phyloP scores from a whole-genome alignment of 2,888 invertebrate species.

The Torymus tubicola region DNA sequence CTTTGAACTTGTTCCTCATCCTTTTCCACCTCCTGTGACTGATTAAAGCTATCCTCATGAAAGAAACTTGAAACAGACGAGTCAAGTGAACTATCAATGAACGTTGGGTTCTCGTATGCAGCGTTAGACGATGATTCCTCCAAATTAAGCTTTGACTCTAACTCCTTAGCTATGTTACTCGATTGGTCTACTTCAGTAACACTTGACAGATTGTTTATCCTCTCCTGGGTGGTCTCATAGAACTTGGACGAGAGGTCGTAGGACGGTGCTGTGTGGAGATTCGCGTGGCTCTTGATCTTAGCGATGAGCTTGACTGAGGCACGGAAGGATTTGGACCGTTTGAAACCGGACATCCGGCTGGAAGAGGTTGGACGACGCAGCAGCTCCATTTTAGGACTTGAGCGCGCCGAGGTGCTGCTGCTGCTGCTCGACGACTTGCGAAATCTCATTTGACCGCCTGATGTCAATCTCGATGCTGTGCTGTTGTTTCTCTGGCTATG shows the following conservation, averaged over 20 bases:
- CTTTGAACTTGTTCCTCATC: background rate
- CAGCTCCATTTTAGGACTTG: slow-evolving; percentile 72
- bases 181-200: slow-evolving; percentile 47
- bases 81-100: slow-evolving; percentile 71
- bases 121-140: background rate
- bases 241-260: slow-evolving; percentile 60
- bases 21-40: background rate
- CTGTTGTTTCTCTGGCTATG: too few species aligned
- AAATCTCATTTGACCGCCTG: slow-evolving; percentile 69
- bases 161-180: slow-evolving; percentile 60
- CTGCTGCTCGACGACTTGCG: slow-evolving; percentile 60
- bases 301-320: slow-evolving; percentile 72
- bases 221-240: slow-evolving; percentile 1
- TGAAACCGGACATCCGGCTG: slow-evolving; percentile 68
- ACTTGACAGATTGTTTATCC: slow-evolving; percentile 9
- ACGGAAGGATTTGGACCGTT: slow-evolving; percentile 72
- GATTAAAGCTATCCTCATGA: slow-evolving; percentile 56
- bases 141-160: slow-evolving; percentile 65
- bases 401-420: slow-evolving; percentile 12
- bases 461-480: too few species aligned
- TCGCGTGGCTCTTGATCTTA: slow-evolving; percentile 67
- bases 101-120: slow-evolving; percentile 74
- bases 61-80: slow-evolving; percentile 68
- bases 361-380: slow-evolving; percentile 63
- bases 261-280: slow-evolving; percentile 54